Conservation (phyloP, 2,797 vertebrate genomes). For the Falco columbarius region DNA sequence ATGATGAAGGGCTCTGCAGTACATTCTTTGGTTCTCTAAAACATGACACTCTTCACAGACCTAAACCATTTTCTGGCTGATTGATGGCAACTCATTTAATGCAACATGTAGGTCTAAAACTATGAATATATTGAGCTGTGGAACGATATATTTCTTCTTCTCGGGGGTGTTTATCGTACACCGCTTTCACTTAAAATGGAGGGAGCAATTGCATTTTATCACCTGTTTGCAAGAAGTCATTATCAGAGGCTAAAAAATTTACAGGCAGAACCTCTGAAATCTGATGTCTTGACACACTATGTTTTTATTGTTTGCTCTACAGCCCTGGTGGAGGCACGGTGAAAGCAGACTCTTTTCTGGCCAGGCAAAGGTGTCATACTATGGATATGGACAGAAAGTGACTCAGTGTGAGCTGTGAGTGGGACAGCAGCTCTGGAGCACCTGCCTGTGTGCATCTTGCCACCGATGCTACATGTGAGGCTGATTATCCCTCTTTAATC, state of each 20-base stretch:
- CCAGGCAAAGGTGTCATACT: background rate
- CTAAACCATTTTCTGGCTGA: slow-evolving; percentile 10
- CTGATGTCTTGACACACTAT: background rate
- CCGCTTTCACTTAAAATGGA: background rate
- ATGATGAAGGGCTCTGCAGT: slow-evolving; percentile 29
- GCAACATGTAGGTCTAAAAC: slow-evolving; percentile 10
- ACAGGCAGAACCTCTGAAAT: background rate
- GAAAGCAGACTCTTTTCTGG: background rate
- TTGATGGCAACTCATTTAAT: slow-evolving; percentile 45
- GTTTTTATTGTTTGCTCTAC: background rate
- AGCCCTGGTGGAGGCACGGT: background rate
- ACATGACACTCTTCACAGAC: background rate
- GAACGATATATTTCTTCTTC: slow-evolving; percentile 21
- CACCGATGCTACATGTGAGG: background rate
- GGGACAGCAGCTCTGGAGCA: background rate
- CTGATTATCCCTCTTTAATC: background rate
- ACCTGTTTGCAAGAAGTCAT: slow-evolving; percentile 45
- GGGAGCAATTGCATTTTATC: slow-evolving; percentile 46
- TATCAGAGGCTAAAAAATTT: slow-evolving; percentile 41
- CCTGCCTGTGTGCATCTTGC: background rate
- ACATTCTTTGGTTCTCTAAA: slow-evolving; percentile 2
- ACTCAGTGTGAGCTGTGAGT: background rate
- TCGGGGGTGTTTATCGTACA: background rate
- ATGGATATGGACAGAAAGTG: background rate
- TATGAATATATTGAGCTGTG: slow-evolving; percentile 18